Evolutionary conservation across 2,888 invertebrate species (phyloP), one percentile per base, ranked within the genome.

Genomic region (Terebella lapidaria): DNA sequence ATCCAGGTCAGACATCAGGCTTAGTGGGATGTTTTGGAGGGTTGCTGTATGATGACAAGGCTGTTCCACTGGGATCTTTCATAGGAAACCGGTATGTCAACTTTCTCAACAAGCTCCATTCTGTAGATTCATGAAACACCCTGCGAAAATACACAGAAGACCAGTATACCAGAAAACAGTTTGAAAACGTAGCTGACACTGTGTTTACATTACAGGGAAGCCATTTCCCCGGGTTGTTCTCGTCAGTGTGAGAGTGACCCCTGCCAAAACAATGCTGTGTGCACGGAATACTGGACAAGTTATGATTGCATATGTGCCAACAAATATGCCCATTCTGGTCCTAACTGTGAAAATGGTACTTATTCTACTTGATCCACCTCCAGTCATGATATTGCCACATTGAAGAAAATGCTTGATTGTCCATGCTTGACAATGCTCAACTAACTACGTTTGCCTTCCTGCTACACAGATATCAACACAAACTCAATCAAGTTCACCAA

Each of bases 171-270:
- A n/a, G n/a, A n/a, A n/a, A n/a, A n/a, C n/a, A n/a, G n/a, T n/a
- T n/a, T n/a, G n/a, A n/a, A n/a, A n/a, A n/a, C n/a, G n/a, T n/a
- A n/a, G n/a, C n/a, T n/a, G n/a, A n/a, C n/a, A n/a, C n/a, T n/a
- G n/a, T n/a, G n/a, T n/a, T n/a, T n/a, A n/a, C n/a, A n/a, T n/a
- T 49, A 49, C 53, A 53, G 53, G 28, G 28, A 15, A 18, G 53
- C 15, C 10, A 28, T 53, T 18, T 10, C 15, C 5, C 15, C 22
- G 5, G 53, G 53, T 22, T 53, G 53, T 53, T 10, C 10, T 4
- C 4, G 15, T 5, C 5, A 28, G 5, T 53, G 53, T 53, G 53
- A 53, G 5, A 27, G 27, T 22, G 22, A 53, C 15, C 53, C 53
- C 10, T 53, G 53, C 28, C 26, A 53, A 22, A 27, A 27, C 28